Evolutionary conservation across 2,888 invertebrate species (phyloP).

Genomic region (Formica aserva): DNA sequence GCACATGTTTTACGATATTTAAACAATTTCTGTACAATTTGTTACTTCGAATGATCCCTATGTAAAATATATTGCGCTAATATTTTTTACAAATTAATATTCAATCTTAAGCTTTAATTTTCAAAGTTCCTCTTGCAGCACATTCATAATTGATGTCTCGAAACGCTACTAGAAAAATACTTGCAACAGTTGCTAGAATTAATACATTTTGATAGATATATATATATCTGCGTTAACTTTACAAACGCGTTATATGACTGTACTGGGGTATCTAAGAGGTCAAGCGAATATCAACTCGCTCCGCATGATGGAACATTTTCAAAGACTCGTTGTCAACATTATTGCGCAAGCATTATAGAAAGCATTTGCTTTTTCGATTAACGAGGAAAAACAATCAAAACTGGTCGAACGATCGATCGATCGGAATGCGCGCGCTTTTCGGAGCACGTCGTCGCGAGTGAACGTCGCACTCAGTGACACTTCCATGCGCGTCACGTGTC

Average conservation of each 20-base stretch:
- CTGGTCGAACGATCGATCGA: background rate
- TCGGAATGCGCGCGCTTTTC: slow-evolving; percentile 37
- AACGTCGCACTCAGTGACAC: slow-evolving; percentile 32
- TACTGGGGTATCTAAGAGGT: background rate
- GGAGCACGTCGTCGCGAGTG: slow-evolving; percentile 36
- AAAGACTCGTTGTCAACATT: background rate
- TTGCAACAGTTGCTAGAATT: background rate
- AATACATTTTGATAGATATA: background rate
- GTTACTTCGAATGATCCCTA: background rate
- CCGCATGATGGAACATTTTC: background rate
- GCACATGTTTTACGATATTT: background rate
- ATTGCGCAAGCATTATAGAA: background rate
- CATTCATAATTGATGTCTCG: background rate
- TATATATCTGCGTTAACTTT: background rate
- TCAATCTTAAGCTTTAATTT: background rate
- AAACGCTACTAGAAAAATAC: background rate
- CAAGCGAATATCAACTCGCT: background rate
- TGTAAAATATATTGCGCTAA: background rate
- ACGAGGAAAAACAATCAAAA: background rate
- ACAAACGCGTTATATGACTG: background rate
- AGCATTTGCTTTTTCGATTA: background rate
- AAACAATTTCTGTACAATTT: background rate
- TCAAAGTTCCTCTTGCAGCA: background rate
- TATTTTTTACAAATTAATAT: background rate
- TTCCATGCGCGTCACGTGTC: slow-evolving; percentile 64